phyloP scores from a whole-genome alignment of 2,113 vertebrate genomes.

The Circaetus gallicus region DNA sequence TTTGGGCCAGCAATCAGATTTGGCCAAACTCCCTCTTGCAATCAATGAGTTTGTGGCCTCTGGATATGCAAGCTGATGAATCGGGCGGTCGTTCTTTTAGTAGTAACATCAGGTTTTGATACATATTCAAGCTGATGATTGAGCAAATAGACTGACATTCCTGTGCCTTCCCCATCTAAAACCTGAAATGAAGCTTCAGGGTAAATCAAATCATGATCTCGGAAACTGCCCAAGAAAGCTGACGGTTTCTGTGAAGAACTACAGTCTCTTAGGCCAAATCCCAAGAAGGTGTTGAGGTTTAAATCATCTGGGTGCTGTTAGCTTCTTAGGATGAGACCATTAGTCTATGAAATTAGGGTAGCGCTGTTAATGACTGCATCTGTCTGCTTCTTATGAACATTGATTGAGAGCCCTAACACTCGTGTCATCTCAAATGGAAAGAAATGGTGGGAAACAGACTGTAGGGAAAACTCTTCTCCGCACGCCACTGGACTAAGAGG shows the following conservation, averaged over 20 bases:
- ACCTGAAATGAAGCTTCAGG: background rate
- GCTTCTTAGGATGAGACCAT: background rate
- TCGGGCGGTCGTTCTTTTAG: background rate
- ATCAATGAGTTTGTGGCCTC: background rate
- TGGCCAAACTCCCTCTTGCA: background rate
- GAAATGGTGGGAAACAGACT: background rate
- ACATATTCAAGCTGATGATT: background rate
- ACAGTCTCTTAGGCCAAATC: background rate
- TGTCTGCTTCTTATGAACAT: background rate
- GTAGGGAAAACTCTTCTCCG: background rate
- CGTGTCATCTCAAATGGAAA: rapidly evolving
- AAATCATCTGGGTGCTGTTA: background rate
- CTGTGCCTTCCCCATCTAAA: background rate
- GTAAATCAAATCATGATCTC: background rate
- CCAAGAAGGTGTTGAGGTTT: background rate
- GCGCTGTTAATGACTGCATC: rapidly evolving
- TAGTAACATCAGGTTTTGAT: background rate
- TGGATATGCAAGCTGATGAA: background rate
- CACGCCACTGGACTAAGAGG: background rate
- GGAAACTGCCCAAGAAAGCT: background rate
- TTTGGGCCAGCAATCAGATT: background rate
- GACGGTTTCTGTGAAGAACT: background rate
- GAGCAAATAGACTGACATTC: background rate
- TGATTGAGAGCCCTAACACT: background rate
- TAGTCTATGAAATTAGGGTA: background rate